Conservation (phyloP, 35 echinoderm and acorn worm genomes). For the Apostichopus parvimensis region DNA sequence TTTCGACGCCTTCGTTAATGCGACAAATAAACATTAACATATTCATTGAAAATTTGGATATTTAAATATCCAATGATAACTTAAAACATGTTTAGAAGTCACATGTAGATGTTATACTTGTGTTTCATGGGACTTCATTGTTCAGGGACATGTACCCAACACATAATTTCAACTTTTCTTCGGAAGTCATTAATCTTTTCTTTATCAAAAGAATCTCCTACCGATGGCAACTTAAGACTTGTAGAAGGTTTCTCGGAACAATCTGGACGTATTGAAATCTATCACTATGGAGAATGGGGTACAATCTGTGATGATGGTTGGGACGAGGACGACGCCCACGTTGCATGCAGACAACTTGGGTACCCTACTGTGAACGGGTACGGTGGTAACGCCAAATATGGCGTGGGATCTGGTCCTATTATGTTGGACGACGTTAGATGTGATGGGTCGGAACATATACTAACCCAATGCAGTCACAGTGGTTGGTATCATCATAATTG, state of each 20-base stretch:
- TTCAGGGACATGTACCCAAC: too few species aligned
- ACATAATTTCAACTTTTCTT: too few species aligned
- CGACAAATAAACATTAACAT: too few species aligned
- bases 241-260: background rate
- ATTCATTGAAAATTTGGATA: too few species aligned
- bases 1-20: too few species aligned
- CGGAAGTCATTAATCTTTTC: background rate
- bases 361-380: background rate
- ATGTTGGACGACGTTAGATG: constrained; percentile 25
- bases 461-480: background rate
- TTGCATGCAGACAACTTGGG: constrained; percentile 21
- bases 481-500: background rate
- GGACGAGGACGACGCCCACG: background rate
- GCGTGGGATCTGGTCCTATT: constrained; percentile 1
- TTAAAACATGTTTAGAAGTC: too few species aligned
- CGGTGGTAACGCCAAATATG: background rate
- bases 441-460: background rate
- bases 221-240: background rate
- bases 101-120: too few species aligned
- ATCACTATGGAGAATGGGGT: constrained; percentile 11
- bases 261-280: constrained; percentile 23
- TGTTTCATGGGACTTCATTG: too few species aligned
- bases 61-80: too few species aligned
- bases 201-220: background rate
- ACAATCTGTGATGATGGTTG: constrained; percentile 28